These are phyloP conservation scores for Diarsia dahlii DNA, from an alignment of 2,888 invertebrate species.

Conservation along the genomic window DNA sequence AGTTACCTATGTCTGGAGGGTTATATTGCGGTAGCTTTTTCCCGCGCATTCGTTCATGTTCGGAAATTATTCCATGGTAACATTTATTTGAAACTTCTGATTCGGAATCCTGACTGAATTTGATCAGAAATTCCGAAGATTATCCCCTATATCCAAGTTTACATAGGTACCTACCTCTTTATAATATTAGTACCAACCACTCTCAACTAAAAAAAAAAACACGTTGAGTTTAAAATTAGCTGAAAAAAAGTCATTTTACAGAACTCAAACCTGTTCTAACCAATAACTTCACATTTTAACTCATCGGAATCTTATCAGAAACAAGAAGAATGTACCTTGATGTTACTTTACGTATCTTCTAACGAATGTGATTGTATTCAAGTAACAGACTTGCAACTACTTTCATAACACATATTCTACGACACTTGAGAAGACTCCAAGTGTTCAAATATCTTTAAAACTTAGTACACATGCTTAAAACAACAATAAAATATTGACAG, in stretches of 20 bases:
- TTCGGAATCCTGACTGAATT: too few species aligned
- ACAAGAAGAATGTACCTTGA: neutral
- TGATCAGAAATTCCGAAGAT: neutral
- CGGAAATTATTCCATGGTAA: neutral
- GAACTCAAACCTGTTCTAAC: neutral
- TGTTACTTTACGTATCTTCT: neutral
- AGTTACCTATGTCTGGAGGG: neutral
- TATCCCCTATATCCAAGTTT: neutral
- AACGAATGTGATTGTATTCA: neutral
- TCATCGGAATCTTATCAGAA: neutral
- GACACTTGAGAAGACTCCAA: neutral
- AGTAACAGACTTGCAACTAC: neutral
- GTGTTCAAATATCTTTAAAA: conserved; percentile 9
- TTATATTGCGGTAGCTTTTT: neutral
- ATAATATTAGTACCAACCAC: neutral
- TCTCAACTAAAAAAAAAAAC: neutral
- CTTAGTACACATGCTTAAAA: neutral
- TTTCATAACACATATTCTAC: neutral
- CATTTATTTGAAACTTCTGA: neutral
- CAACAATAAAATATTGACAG: neutral
- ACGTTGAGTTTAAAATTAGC: neutral
- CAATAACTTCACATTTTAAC: neutral
- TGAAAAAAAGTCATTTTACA: neutral
- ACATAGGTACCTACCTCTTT: too few species aligned
- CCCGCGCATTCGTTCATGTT: neutral